These are phyloP conservation scores for Montipora capricornis DNA, from an alignment of 64 coral and sea anemone genomes.

Conservation along the genomic window DNA sequence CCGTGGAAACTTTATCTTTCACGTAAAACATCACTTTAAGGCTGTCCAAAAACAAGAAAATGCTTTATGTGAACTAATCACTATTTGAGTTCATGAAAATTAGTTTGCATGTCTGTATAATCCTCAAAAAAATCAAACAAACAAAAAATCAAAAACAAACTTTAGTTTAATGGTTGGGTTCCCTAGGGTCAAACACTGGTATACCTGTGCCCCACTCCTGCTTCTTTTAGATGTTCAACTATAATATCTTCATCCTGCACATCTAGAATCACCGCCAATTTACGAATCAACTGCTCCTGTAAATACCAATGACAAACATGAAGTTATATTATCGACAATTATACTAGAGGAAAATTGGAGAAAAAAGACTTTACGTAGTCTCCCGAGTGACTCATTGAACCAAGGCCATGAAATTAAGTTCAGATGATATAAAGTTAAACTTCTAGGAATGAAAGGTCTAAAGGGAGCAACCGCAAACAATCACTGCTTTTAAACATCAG, in stretches of 20 bases:
- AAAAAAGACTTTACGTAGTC: too few relatives aligned
- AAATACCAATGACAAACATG: constrained; percentile 15
- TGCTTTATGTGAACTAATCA: too few relatives aligned
- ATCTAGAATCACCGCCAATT: constrained; percentile 93
- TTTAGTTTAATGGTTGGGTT: background rate
- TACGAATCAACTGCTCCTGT: constrained; percentile 95
- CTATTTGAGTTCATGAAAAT: too few relatives aligned
- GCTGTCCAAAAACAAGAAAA: constrained; percentile 29
- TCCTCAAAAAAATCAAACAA: too few relatives aligned
- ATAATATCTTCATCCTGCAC: constrained; percentile 94
- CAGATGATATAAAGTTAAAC: too few relatives aligned
- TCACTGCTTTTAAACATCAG: background rate
- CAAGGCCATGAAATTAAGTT: too few relatives aligned
- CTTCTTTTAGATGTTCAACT: constrained; percentile 94
- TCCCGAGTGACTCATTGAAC: too few relatives aligned
- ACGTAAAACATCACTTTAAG: constrained; percentile 97
- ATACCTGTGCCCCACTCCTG: constrained; percentile 93
- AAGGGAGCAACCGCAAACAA: too few relatives aligned
- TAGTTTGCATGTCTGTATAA: too few relatives aligned
- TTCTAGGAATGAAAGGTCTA: too few relatives aligned
- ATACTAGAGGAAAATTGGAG: background rate
- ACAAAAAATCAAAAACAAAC: too few relatives aligned
- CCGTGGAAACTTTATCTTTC: constrained; percentile 55
- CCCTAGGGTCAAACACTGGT: background rate
- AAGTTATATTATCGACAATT: background rate